phyloP scores from a whole-genome alignment of 2,888 invertebrate species.

The Drosophila setosimentum region DNA sequence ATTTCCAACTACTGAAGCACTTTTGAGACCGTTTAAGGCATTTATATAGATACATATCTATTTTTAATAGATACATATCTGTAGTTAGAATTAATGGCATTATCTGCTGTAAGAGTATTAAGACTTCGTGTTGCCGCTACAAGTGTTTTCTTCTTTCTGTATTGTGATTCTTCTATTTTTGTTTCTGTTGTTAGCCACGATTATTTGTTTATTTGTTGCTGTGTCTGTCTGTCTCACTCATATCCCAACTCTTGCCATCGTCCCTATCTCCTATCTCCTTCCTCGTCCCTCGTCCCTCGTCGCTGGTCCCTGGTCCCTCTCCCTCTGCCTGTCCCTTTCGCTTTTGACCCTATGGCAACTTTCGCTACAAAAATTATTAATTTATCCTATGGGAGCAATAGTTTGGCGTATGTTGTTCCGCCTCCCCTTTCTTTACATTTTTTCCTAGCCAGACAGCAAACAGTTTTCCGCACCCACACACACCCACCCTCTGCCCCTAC shows the following conservation, averaged over 20 bases:
- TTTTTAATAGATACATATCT: neutral
- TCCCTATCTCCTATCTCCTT: neutral
- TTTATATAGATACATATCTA: neutral
- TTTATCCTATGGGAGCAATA: constrained; percentile 79
- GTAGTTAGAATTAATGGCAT: neutral
- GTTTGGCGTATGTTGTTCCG: constrained; percentile 59
- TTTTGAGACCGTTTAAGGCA: neutral
- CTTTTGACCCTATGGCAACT: constrained; percentile 51
- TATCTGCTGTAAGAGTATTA: neutral
- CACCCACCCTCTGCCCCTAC: neutral
- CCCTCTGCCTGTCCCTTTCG: too few species aligned
- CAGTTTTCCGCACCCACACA: constrained; percentile 15
- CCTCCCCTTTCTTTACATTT: constrained; percentile 2
- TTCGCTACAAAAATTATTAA: constrained; percentile 76
- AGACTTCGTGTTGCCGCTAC: neutral
- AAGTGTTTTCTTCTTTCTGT: neutral
- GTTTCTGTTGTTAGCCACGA: constrained; percentile 28
- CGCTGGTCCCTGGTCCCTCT: neutral
- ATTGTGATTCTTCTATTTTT: constrained; percentile 10
- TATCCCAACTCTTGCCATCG: constrained; percentile 1
- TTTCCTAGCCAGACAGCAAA: constrained; percentile 65
- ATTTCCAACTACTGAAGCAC: neutral
- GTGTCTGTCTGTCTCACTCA: constrained; percentile 11
- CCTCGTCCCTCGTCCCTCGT: neutral
- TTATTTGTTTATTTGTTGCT: constrained; percentile 61